Base-by-base conservation (phyloP, 64 coral and sea anemone genomes). In the Catalaphyllia jardinei region DNA sequence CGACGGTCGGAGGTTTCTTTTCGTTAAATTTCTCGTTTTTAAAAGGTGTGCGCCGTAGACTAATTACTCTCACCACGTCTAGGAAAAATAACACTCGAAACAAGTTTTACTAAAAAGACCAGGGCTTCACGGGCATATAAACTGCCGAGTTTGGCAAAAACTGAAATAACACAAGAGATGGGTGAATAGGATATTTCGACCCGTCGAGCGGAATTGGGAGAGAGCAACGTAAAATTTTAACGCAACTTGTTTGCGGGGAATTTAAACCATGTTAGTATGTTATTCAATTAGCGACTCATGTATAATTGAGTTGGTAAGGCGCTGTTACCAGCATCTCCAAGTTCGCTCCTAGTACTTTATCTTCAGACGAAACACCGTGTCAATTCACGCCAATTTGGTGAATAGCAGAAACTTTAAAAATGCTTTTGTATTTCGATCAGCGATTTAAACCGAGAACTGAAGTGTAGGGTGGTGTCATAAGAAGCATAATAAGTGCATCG, bases 231-330 rank as follows among this genome's bases (percentile, higher is more conserved):
- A n/a, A 91, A 81, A 80, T 17, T 60, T 73, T 63, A 86, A 76
- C 14, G 31, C 72, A 63, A 54, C 49, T 31, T 78, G 71, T 20
- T 31, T 81, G 24, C 27, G 64, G 57, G 75, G 50, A 82, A 82
- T 52, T 89, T 76, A 84, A 93, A 51, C 79, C 64, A 46, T 29
- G 73, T 50, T 83, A 74, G 16, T 35, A 55, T 88, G 51, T 95
- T 81, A 89, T 95, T 92, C 38, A 87, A 92, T 95, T 95, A 95
- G 65, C 39, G 79, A 35, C 76, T 91, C 64, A 86, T 92, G 20
- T 89, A 89, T 89, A 88, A 95, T 91, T 95, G 83, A 95, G 80
- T 73, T 57, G 64, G 63, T 19, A 46, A 83, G 31, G 27, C 39
- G 54, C 11, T 17, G 64, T 31, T 38, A 38, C 60, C 73, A 78